Percentiles rank a stretch among this genome's conserved stretches.
phyloP scores from a whole-genome alignment of 2,888 invertebrate genomes.

The Molanna angustata region DNA sequence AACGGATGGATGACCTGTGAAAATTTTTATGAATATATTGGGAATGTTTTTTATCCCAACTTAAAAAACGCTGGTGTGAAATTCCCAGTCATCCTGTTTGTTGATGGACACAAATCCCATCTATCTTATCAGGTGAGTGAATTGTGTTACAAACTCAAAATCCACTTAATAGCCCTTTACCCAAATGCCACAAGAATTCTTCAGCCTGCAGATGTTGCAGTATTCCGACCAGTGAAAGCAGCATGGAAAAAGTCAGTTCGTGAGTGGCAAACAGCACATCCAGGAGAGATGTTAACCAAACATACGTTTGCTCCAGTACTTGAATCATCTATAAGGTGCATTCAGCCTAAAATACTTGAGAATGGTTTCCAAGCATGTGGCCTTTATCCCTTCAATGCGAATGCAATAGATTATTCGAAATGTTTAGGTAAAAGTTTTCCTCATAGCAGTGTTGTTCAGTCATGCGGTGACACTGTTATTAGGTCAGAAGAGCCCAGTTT shows the following conservation, averaged over 20 bases:
- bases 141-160: neutral
- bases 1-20: constrained; percentile 1
- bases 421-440: too few relatives aligned
- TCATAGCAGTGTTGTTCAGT: too few relatives aligned
- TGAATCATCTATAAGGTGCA: neutral
- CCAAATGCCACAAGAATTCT: neutral
- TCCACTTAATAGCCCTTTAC: neutral
- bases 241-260: neutral
- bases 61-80: too few relatives aligned
- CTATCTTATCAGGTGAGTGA: neutral
- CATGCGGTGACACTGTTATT: too few relatives aligned
- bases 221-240: neutral
- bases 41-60: neutral
- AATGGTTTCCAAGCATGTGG: neutral
- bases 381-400: neutral
- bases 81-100: neutral
- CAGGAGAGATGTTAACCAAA: neutral
- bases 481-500: too few relatives aligned
- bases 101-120: neutral
- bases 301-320: neutral
- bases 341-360: neutral
- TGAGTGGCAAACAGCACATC: neutral
- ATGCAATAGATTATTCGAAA: neutral
- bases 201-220: neutral
- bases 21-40: constrained; percentile 1